Percentiles rank a stretch among this genome's conserved stretches.
These are phyloP conservation scores for Ivindomyrus marchei DNA, from an alignment of 2,113 vertebrate species.

Conservation along the genomic window DNA sequence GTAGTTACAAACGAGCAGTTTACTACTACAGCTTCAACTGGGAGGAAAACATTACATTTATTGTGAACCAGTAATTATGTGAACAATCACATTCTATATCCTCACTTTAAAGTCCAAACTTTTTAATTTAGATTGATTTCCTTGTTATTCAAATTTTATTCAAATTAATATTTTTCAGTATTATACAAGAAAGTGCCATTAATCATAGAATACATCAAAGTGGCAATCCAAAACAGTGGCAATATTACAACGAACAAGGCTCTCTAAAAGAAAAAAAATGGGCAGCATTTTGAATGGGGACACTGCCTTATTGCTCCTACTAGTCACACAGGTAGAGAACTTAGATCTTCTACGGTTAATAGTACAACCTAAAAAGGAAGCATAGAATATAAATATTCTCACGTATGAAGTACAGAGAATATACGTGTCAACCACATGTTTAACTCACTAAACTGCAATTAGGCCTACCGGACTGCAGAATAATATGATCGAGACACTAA, in stretches of 20 bases:
- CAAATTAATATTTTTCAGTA: background rate
- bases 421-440: background rate
- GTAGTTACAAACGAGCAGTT: background rate
- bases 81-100: background rate
- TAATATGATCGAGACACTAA: background rate
- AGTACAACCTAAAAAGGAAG: constrained; percentile 17
- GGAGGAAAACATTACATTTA: background rate
- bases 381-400: background rate
- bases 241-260: background rate
- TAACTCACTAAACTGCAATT: background rate
- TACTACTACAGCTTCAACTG: background rate
- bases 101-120: background rate
- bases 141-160: background rate
- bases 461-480: background rate
- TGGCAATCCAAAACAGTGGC: background rate
- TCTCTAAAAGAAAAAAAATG: background rate
- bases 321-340: background rate
- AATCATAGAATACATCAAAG: background rate
- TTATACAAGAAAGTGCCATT: background rate
- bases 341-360: constrained; percentile 24
- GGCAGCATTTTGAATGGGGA: background rate
- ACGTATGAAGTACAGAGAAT: background rate
- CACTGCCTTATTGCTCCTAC: background rate
- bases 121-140: background rate
- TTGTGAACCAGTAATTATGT: background rate